A percentile compares a stretch with the other conserved stretches of the same genome.
Conservation (phyloP, 1,140 invertebrate genomes). For the Megalonaias nervosa region DNA sequence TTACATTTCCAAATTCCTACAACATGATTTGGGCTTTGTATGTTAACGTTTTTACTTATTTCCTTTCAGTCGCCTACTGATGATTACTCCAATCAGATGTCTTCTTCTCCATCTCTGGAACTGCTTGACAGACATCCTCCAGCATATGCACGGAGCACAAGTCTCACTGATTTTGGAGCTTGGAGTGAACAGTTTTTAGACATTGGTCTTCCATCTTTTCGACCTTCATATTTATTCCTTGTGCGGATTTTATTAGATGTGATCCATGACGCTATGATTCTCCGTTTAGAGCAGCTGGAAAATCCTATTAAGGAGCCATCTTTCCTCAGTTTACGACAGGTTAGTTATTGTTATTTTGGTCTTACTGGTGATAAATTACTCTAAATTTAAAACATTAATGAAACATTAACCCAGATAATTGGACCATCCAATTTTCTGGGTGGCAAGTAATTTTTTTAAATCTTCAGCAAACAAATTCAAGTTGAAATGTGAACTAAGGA, state of each 20-base stretch:
- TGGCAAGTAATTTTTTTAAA: no score
- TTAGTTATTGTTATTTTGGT: constrained; percentile 23
- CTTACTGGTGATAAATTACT: no score
- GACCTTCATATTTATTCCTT: constrained; percentile 86
- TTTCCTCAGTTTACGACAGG: constrained; percentile 85
- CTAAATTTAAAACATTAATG: no score
- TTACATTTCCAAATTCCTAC: no score
- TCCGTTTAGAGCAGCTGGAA: constrained; percentile 84
- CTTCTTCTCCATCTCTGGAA: constrained; percentile 49
- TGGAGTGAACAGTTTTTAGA: constrained; percentile 83
- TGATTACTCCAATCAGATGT: constrained; percentile 37
- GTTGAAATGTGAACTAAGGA: no score
- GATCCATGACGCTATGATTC: constrained; percentile 88
- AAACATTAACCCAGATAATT: no score
- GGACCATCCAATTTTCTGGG: no score
- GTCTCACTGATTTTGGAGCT: constrained; percentile 76
- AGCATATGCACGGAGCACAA: constrained; percentile 41
- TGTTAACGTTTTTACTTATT: no score
- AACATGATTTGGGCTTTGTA: no score
- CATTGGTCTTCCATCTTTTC: constrained; percentile 87
- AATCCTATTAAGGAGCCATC: constrained; percentile 83
- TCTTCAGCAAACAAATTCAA: no score
- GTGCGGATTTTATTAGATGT: constrained; percentile 84
- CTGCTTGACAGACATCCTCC: constrained; percentile 26
- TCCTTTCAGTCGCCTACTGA: constrained; percentile 29